Evolutionary conservation across 2,797 vertebrate species (phyloP).

Genomic region (Danio tinwini): DNA sequence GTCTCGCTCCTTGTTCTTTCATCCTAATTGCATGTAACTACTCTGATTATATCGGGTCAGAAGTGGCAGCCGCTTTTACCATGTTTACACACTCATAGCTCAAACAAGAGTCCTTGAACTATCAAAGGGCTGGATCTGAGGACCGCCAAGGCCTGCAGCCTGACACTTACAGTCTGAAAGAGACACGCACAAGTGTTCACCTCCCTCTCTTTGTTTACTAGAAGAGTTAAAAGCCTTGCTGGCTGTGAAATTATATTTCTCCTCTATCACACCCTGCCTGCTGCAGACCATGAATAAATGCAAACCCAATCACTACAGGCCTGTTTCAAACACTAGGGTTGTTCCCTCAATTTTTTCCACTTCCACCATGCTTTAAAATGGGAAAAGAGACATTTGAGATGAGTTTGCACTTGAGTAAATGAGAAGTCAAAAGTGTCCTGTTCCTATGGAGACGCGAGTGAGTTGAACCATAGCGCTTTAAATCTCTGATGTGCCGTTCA

Average conservation of each 20-base stretch:
- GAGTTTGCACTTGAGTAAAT: slow-evolving; percentile 34
- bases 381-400: slow-evolving; percentile 21
- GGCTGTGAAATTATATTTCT: slow-evolving; percentile 74
- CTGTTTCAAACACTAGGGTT: slow-evolving; percentile 27
- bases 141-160: slow-evolving; percentile 36
- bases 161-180: slow-evolving; percentile 49
- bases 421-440: slow-evolving; percentile 36
- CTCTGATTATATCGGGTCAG: slow-evolving; percentile 60
- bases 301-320: slow-evolving; percentile 18
- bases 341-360: slow-evolving; percentile 18
- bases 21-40: slow-evolving; percentile 37
- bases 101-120: slow-evolving; percentile 59
- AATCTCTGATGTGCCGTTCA: slow-evolving; percentile 8
- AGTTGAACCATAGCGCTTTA: neutral
- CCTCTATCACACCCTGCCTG: slow-evolving; percentile 19
- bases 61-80: slow-evolving; percentile 50
- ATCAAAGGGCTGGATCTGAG: slow-evolving; percentile 49
- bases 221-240: slow-evolving; percentile 70
- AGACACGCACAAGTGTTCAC: slow-evolving; percentile 54
- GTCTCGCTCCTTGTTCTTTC: slow-evolving; percentile 7
- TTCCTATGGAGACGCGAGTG: slow-evolving; percentile 37
- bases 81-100: slow-evolving; percentile 64
- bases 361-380: slow-evolving; percentile 1
- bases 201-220: slow-evolving; percentile 68
- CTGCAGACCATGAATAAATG: slow-evolving; percentile 25